These are phyloP conservation scores for Lasioglossum baleicum DNA, from an alignment of 1,140 invertebrate species.

Conservation along the genomic window DNA sequence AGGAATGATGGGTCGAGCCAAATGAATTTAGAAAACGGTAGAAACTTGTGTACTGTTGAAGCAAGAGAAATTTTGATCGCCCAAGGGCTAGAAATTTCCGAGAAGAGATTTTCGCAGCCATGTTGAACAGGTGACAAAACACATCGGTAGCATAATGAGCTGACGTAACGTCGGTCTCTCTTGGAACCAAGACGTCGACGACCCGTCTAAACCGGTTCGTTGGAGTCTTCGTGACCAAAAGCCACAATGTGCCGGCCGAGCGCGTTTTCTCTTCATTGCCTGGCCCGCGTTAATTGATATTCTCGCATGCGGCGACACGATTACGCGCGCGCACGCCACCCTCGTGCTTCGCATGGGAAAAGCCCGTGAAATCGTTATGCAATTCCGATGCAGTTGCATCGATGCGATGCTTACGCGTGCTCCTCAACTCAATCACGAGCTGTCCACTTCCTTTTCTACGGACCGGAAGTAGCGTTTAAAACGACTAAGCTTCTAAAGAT, in stretches of 20 bases:
- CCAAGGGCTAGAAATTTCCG: too few relatives aligned
- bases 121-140: not conserved
- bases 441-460: not conserved
- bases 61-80: too few relatives aligned
- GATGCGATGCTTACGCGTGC: not conserved
- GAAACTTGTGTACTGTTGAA: too few relatives aligned
- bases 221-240: not conserved
- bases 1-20: too few relatives aligned
- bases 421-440: not conserved
- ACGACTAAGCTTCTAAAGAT: not conserved
- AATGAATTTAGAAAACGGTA: too few relatives aligned
- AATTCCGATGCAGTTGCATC: conserved; percentile 3
- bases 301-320: not conserved
- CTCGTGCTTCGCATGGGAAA: not conserved
- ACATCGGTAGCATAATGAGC: not conserved
- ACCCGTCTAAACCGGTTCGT: not conserved
- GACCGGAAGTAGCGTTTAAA: not conserved
- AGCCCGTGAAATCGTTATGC: conserved; percentile 1
- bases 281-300: conserved; percentile 15
- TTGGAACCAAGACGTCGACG: not conserved
- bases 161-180: not conserved
- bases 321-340: not conserved
- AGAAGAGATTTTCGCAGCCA: too few relatives aligned
- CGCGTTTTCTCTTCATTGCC: not conserved
- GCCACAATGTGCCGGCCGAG: not conserved